Base-by-base conservation (phyloP, 2,113 vertebrate genomes). In the Typhlomys cinereus region DNA sequence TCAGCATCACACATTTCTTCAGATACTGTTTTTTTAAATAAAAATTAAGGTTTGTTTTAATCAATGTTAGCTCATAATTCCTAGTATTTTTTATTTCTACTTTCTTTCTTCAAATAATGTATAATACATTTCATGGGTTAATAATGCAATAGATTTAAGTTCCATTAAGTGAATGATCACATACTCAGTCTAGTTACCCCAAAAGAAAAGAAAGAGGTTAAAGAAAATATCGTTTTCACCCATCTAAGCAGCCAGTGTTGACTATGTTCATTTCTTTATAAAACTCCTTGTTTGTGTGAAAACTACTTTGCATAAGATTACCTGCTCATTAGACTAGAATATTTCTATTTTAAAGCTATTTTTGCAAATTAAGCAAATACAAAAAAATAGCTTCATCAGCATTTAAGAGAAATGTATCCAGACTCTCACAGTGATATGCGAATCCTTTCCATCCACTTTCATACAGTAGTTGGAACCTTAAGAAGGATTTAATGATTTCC, bases 261-360 rank as follows among this genome's bases (percentile, higher is more conserved):
- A 87, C 57, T 66, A 2, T n/a, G 80, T 92, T 83, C 64, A 82
- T 20, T 48, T 67, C 31, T 85, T 85, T 90, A 46, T 78, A 79
- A 90, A 91, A 41, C 13, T 76, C 9, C 41, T 84, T 61, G 20
- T 83, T 86, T 66, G 12, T 69, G 3, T 61, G 73, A 67, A 87
- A 82, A 34, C 75, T 80, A 76, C 89, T 89, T 84, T 91, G 20
- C 20, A 74, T 44, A 70, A 62, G 69, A n/a, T 83, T 90, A 64
- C 44, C 29, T 90, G 9, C 76, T 79, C 18, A 73, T 25, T 91
- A 76, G 36, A 78, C 17, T 74, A 67, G 70, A 75, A 81, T n/a
- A 74, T 59, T 71, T 78, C 34, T 69, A 34, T 21, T 85, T 7
- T 64, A 41, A 85, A 83, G n/a, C 21, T 85, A 21, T 66, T 61